Percentiles rank a stretch among this genome's conserved stretches.
Conservation (phyloP, 2,888 invertebrate genomes). For the Sphaerophoria taeniata region DNA sequence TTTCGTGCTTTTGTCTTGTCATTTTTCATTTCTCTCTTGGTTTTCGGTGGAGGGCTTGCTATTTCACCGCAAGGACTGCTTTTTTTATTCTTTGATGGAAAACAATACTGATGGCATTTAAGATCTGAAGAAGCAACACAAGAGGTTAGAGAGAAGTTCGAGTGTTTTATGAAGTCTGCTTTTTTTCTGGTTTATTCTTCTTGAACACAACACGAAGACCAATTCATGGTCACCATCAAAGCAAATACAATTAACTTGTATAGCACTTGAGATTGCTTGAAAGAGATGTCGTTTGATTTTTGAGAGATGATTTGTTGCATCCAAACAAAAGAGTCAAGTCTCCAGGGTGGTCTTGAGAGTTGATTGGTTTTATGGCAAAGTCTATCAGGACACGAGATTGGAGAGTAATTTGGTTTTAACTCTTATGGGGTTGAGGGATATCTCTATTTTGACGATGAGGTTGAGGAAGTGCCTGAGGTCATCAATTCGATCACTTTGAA, state of each 20-base stretch:
- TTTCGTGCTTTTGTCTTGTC: neutral
- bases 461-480: no score
- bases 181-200: neutral
- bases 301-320: slow-evolving; percentile 37
- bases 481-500: no score
- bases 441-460: no score
- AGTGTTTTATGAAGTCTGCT: slow-evolving; percentile 3
- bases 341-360: neutral
- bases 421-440: no score
- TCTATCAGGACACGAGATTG: neutral
- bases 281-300: slow-evolving; percentile 26
- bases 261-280: slow-evolving; percentile 34
- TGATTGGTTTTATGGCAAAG: neutral
- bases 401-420: neutral
- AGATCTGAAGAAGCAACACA: slow-evolving; percentile 20
- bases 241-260: slow-evolving; percentile 63
- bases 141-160: neutral
- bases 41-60: slow-evolving; percentile 21
- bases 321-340: neutral
- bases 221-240: slow-evolving; percentile 35
- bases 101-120: slow-evolving; percentile 49
- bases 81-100: slow-evolving; percentile 20
- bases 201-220: slow-evolving; percentile 2
- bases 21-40: slow-evolving; percentile 1
- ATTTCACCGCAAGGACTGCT: slow-evolving; percentile 52